A percentile compares a stretch with the other conserved stretches of the same genome.
phyloP scores from a whole-genome alignment of 2,888 invertebrate species.

The Eumerus sabulonum region DNA sequence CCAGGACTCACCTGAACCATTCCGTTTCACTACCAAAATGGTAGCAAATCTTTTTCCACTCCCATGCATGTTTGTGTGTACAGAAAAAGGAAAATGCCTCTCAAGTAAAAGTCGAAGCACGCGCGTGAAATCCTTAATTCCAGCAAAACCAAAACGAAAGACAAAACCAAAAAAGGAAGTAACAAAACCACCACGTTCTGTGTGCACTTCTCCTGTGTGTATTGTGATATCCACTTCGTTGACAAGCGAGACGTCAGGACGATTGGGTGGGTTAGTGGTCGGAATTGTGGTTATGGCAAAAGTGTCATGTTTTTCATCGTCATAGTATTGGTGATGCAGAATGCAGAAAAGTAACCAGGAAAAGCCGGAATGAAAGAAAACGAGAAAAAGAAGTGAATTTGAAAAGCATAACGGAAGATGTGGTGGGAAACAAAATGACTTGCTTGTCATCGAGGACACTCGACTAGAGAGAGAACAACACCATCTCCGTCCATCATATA shows the following conservation, averaged over 20 bases:
- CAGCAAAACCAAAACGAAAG: slow-evolving; percentile 38
- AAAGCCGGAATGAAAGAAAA: no score
- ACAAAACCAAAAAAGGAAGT: no score
- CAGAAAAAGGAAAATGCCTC: slow-evolving; percentile 57
- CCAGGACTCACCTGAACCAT: slow-evolving; percentile 28
- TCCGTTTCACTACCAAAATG: slow-evolving; percentile 9
- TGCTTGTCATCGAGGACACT: slow-evolving; percentile 50
- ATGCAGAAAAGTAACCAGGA: slow-evolving; percentile 21
- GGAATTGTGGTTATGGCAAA: slow-evolving; percentile 20
- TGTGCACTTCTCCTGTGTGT: slow-evolving; percentile 21
- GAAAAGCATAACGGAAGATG: slow-evolving; percentile 61
- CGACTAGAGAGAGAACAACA: slow-evolving; percentile 3
- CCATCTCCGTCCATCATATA: slow-evolving; percentile 20
- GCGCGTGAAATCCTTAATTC: slow-evolving; percentile 59
- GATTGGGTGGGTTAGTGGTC: slow-evolving; percentile 6
- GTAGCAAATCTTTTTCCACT: not conserved
- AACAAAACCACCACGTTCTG: no score
- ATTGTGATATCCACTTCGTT: slow-evolving; percentile 49
- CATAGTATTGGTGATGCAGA: slow-evolving; percentile 42
- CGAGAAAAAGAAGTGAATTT: not conserved
- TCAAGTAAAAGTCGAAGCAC: slow-evolving; percentile 65
- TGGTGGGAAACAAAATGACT: slow-evolving; percentile 61
- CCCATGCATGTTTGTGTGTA: slow-evolving; percentile 5
- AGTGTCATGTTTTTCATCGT: slow-evolving; percentile 30
- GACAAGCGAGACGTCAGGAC: no score